Percentiles rank a stretch among this genome's conserved stretches.
phyloP scores from a whole-genome alignment of 2,888 invertebrate species.

The Epinotia nisella region DNA sequence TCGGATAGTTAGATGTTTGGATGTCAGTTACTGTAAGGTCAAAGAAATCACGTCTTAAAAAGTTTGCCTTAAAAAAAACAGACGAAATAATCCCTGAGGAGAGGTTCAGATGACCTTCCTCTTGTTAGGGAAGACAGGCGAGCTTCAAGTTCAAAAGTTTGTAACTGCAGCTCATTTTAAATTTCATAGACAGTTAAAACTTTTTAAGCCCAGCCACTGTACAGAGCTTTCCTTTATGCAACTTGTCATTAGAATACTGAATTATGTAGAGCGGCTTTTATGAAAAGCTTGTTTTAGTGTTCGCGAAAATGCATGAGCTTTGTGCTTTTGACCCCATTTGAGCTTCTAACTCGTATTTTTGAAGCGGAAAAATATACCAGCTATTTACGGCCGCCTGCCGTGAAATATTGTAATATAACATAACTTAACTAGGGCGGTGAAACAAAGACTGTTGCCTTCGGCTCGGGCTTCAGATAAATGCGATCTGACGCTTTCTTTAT shows the following conservation, averaged over 20 bases:
- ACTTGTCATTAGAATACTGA: constrained; percentile 34
- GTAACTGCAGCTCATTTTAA: constrained; percentile 24
- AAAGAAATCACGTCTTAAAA: too few species aligned
- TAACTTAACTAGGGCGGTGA: too few species aligned
- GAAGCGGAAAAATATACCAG: neutral
- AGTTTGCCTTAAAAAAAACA: too few species aligned
- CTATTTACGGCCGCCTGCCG: neutral
- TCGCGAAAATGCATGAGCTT: constrained; percentile 22
- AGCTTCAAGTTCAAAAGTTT: constrained; percentile 6
- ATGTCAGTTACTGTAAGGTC: too few species aligned
- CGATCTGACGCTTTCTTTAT: too few species aligned
- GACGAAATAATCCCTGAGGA: neutral
- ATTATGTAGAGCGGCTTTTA: constrained; percentile 31
- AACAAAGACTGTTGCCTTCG: too few species aligned
- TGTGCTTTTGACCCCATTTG: constrained; percentile 6
- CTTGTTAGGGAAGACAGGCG: neutral
- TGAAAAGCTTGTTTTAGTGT: constrained; percentile 14
- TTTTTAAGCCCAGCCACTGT: constrained; percentile 10
- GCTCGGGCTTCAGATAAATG: too few species aligned
- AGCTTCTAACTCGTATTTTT: constrained; percentile 8
- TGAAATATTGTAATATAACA: too few species aligned
- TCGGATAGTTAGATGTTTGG: too few species aligned
- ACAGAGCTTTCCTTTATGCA: constrained; percentile 27
- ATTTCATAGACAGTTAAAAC: constrained; percentile 27
- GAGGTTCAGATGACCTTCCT: neutral